Percentiles rank a stretch among this genome's conserved stretches.
These are phyloP conservation scores for Gambelia wislizenii DNA, from an alignment of 2,797 vertebrate genomes.

Conservation along the genomic window DNA sequence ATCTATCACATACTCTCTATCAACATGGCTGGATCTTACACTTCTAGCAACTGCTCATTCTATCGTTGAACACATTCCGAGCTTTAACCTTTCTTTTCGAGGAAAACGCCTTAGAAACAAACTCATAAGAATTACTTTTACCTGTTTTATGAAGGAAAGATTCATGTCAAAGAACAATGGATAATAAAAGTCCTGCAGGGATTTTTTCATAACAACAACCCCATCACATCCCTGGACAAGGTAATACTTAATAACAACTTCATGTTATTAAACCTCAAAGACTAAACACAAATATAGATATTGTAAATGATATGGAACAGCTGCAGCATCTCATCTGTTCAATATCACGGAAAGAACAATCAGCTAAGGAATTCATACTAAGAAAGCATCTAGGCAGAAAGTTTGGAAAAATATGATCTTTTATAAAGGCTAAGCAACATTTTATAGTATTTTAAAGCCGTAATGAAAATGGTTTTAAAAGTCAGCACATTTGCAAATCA, in stretches of 20 bases:
- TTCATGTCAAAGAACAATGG: neutral
- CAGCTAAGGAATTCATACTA: neutral
- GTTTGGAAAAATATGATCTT: neutral
- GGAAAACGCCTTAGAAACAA: neutral
- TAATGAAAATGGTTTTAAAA: neutral
- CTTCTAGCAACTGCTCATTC: neutral
- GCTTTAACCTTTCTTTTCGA: neutral
- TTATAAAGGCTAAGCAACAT: neutral
- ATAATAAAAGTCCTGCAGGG: neutral
- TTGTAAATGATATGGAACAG: neutral
- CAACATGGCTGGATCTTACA: neutral
- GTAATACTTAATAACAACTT: neutral
- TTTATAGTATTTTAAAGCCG: neutral
- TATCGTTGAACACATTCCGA: neutral
- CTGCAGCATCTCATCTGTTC: neutral
- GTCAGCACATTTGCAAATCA: neutral
- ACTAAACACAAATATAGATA: neutral
- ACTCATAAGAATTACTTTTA: neutral
- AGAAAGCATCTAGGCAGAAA: neutral
- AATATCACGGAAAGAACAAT: neutral
- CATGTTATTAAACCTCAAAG: neutral
- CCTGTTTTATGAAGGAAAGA: neutral
- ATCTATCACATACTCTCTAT: neutral
- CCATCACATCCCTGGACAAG: neutral
- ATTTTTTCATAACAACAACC: conserved; percentile 14